Evolutionary conservation across 1,140 invertebrate species (phyloP), one percentile per base, ranked within the genome.

Genomic region (Sinonovacula constricta): DNA sequence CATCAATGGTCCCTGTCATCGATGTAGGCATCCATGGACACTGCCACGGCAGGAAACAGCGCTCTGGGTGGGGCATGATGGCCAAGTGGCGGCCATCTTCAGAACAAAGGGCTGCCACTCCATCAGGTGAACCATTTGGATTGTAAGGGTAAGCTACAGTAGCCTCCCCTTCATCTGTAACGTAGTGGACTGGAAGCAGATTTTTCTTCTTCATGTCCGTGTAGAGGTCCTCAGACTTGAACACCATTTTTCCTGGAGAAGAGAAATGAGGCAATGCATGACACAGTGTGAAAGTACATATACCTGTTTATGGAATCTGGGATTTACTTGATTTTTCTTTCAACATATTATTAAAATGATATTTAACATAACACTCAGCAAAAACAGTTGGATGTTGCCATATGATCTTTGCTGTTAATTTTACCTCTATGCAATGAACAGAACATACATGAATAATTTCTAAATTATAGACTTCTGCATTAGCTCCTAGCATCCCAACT

Each of bases 31-130:
- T 89, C 90, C 90, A 91, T 0, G 90, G 88, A 74, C 89, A 91
- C 78, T 91, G 90, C 90, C 90, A 91, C 0, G 87, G 75, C 76
- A 89, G 74, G 53, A 89, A 84, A 81, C 88, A 88, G 24, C 98
- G 93, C 91, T 99, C 98, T 0, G 98, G 98, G 93, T 99, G 98
- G 15, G 98, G 98, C 98, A 99, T 99, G 93, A 99, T 94, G 0
- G 97, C 98, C 74, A 99, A 92, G 92, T 99, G 97, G 30, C 97
- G 93, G 0, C 98, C 98, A 92, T 99, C 94, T 4, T 85, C 72
- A 0, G 97, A 99, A 85, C 96, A 97, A 59, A 99, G 90, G 22
- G 95, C 97, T 54, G 97, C 97, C 67, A 98, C 93, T 26, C 96
- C 91, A 63, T 87, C 85, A 24, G 92, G 89, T 84, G 95, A 96